Percentiles rank a stretch among this genome's conserved stretches.
phyloP scores from a whole-genome alignment of 2,888 invertebrate species.

The Hylaea fasciaria region DNA sequence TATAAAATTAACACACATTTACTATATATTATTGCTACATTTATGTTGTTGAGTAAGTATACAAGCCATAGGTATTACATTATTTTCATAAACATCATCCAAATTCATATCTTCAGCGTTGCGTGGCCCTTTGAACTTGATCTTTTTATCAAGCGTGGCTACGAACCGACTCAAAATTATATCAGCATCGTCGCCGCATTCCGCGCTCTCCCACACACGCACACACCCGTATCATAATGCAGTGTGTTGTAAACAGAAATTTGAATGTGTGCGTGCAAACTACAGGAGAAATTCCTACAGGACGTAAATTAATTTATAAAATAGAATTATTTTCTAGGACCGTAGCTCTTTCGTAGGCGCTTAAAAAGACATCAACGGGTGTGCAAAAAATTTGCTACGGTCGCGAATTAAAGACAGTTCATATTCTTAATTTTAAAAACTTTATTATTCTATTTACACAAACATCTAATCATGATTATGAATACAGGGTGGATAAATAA shows the following conservation, averaged over 20 bases:
- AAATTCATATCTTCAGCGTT: conserved; percentile 53
- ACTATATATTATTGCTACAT: neutral
- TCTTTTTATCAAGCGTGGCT: conserved; percentile 78
- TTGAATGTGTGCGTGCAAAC: conserved; percentile 20
- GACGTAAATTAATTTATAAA: neutral
- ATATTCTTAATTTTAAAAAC: too few species aligned
- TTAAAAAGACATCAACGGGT: conserved; percentile 46
- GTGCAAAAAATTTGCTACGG: conserved; percentile 21
- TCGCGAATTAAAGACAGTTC: neutral
- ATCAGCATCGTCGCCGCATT: conserved; percentile 73
- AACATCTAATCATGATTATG: neutral
- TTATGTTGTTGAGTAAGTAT: neutral
- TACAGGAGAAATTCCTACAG: conserved; percentile 7
- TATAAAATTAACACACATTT: neutral
- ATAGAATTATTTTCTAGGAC: neutral
- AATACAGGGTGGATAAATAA: too few species aligned
- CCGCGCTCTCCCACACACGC: conserved; percentile 64
- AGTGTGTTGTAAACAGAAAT: conserved; percentile 28
- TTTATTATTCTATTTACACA: neutral
- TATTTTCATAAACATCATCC: conserved; percentile 39
- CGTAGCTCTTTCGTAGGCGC: conserved; percentile 9
- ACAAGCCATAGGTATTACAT: neutral
- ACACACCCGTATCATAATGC: conserved; percentile 45
- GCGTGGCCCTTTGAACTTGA: conserved; percentile 81
- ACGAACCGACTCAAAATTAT: conserved; percentile 66